A percentile compares a stretch with the other conserved stretches of the same genome.
phyloP scores from a whole-genome alignment of 2,888 invertebrate genomes.

The Napeogenes sylphis region DNA sequence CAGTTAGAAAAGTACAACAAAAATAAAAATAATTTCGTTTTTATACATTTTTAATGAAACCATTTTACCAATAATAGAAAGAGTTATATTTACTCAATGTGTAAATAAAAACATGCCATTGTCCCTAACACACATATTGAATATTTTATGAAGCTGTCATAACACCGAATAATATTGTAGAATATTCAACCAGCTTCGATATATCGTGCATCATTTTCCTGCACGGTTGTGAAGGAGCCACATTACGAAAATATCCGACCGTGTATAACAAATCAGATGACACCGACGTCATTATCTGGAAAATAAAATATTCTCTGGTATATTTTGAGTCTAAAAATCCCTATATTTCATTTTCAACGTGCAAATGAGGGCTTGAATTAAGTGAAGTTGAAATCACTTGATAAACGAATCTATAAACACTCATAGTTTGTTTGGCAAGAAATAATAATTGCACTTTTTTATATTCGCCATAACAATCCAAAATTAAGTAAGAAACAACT shows the following conservation, averaged over 20 bases:
- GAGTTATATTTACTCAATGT: too few species aligned
- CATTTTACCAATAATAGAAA: too few species aligned
- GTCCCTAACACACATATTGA: too few species aligned
- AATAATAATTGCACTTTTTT: not conserved
- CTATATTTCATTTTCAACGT: constrained; percentile 12
- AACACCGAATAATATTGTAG: too few species aligned
- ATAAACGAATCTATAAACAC: not conserved
- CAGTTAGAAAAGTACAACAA: too few species aligned
- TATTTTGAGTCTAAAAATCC: constrained; percentile 21
- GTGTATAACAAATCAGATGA: constrained; percentile 14
- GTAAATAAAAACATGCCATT: too few species aligned
- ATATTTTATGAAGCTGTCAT: too few species aligned
- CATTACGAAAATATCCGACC: constrained; percentile 8
- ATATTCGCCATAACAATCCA: not conserved
- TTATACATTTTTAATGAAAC: too few species aligned
- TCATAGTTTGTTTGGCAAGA: not conserved
- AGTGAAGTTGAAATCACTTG: constrained; percentile 5
- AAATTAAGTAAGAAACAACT: not conserved
- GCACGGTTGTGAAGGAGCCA: constrained; percentile 1
- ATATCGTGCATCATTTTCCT: constrained; percentile 4
- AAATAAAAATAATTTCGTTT: too few species aligned
- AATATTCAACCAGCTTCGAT: not conserved
- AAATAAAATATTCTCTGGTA: constrained; percentile 28
- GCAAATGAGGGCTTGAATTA: constrained; percentile 8
- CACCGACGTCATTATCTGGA: constrained; percentile 31